Evolutionary conservation across 1,140 invertebrate species (phyloP).

Genomic region (Drosophila ficusphila): DNA sequence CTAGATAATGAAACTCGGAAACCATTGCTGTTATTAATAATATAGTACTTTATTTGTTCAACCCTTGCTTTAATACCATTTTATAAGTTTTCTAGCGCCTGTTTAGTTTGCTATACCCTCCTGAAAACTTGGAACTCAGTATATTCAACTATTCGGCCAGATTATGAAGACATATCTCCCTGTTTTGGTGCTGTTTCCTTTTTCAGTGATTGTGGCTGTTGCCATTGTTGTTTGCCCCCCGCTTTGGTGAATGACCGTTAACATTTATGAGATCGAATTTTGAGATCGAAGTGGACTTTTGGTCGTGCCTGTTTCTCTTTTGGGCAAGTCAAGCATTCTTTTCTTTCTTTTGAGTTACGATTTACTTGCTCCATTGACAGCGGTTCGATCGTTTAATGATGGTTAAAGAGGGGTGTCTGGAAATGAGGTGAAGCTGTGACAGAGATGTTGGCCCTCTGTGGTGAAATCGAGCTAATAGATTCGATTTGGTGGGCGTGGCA

Average conservation of each 20-base stretch:
- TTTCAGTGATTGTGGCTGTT: not conserved
- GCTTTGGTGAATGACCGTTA: slow-evolving; percentile 74
- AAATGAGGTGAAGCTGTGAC: not conserved
- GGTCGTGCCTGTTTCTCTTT: slow-evolving; percentile 46
- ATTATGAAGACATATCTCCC: not conserved
- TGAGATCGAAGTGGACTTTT: slow-evolving; percentile 52
- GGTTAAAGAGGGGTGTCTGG: not conserved
- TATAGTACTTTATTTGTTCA: too few species aligned
- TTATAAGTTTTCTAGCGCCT: too few species aligned
- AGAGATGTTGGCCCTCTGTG: too few species aligned
- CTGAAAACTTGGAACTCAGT: not conserved
- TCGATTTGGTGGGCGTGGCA: not conserved
- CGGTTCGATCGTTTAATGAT: not conserved
- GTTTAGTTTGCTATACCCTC: not conserved
- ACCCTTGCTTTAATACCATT: too few species aligned
- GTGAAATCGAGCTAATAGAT: too few species aligned
- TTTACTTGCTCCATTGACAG: slow-evolving; percentile 15
- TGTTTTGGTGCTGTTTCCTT: slow-evolving; percentile 9
- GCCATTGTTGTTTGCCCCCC: slow-evolving; percentile 13
- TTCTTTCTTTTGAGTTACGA: slow-evolving; percentile 15
- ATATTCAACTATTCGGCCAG: not conserved
- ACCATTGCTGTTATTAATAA: too few species aligned
- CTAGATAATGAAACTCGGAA: too few species aligned
- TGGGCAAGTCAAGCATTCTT: slow-evolving; percentile 19
- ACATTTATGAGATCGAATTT: slow-evolving; percentile 62